Percentiles rank a stretch among this genome's conserved stretches.
These are phyloP conservation scores for Rhadinocentrus ornatus DNA, from an alignment of 2,797 vertebrate species.

Conservation along the genomic window DNA sequence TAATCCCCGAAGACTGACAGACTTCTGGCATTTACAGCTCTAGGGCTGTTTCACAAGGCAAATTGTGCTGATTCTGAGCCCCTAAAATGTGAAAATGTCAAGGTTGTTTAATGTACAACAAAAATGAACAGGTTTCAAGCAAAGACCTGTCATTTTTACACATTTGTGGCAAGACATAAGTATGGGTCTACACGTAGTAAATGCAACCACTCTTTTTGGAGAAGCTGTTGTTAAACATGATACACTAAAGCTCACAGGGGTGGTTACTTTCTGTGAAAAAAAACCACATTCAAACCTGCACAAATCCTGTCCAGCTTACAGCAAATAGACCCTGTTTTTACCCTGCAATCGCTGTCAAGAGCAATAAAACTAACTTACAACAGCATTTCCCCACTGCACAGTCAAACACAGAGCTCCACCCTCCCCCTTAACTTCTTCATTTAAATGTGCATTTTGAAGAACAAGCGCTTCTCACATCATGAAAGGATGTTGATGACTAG, in stretches of 20 bases:
- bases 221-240: conserved; percentile 2
- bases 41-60: conserved; percentile 3
- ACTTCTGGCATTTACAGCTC: conserved; percentile 24
- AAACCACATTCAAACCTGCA: conserved; percentile 2
- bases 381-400: conserved; percentile 32
- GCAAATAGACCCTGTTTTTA: conserved; percentile 24
- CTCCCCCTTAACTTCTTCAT: conserved; percentile 70
- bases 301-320: conserved; percentile 11
- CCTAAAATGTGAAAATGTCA: conserved; percentile 25
- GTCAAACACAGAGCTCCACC: conserved; percentile 56
- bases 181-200: neutral
- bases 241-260: neutral
- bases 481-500: conserved; percentile 79
- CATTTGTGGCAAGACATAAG: conserved; percentile 5
- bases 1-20: conserved; percentile 28
- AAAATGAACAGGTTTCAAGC: conserved; percentile 4
- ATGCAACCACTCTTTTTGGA: neutral
- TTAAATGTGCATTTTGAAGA: conserved; percentile 81
- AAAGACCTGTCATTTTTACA: neutral
- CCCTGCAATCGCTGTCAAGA: conserved; percentile 57
- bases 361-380: conserved; percentile 76
- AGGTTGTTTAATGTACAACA: conserved; percentile 14
- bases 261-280: neutral
- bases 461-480: conserved; percentile 69
- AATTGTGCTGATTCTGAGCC: neutral